A percentile compares a stretch with the other conserved stretches of the same genome.
Conservation (phyloP, 2,113 vertebrate species). For the Cranoglanis bouderius region DNA sequence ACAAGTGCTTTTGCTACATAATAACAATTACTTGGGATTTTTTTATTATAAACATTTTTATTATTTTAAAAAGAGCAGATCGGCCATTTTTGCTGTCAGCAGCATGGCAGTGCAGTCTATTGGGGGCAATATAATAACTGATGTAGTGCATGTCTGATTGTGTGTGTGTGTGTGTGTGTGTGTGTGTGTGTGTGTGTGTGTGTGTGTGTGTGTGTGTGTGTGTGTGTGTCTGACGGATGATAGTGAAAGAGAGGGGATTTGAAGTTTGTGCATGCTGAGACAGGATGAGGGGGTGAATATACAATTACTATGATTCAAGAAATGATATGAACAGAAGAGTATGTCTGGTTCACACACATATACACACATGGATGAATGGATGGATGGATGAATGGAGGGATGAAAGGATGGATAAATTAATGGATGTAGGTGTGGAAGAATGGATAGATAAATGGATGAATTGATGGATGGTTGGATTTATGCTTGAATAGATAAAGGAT, state of each 20-base stretch:
- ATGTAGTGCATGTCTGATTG: conserved; percentile 33
- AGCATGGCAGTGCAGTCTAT: conserved; percentile 5
- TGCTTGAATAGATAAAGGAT: neutral
- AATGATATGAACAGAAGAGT: conserved; percentile 14
- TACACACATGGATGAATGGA: neutral
- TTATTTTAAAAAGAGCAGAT: neutral
- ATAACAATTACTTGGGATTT: neutral
- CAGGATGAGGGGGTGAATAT: conserved; percentile 21
- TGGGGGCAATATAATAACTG: conserved; percentile 17
- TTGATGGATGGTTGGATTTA: too few relatives aligned
- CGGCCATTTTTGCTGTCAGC: conserved; percentile 23
- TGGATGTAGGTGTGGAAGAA: neutral
- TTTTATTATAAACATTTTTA: neutral
- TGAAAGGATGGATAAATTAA: neutral
- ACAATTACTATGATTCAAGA: conserved; percentile 26
- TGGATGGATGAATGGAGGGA: neutral
- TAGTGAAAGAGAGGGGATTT: conserved; percentile 10
- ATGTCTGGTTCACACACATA: neutral
- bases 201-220: conserved; percentile 17
- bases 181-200: conserved; percentile 16
- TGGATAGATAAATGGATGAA: neutral
- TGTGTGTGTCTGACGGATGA: conserved; percentile 13
- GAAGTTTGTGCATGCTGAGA: neutral
- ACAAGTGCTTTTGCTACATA: neutral
- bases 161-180: conserved; percentile 23